A percentile compares a stretch with the other conserved stretches of the same genome.
Conservation (phyloP, 2,888 invertebrate genomes). For the Panorpa germanica region DNA sequence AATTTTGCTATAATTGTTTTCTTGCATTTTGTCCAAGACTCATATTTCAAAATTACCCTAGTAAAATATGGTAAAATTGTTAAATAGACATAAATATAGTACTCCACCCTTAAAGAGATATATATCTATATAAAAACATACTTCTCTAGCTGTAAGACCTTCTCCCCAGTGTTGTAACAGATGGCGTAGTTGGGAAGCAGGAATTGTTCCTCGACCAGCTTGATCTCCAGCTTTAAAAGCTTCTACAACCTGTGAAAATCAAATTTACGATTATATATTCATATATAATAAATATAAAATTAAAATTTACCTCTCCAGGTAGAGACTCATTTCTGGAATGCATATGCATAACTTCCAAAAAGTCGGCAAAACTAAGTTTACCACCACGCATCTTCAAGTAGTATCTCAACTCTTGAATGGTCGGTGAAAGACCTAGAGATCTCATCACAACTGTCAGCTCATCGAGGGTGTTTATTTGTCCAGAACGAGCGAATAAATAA, state of each 20-base stretch:
- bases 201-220: conserved; percentile 50
- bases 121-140: conserved; percentile 14
- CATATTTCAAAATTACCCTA: conserved; percentile 4
- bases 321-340: conserved; percentile 69
- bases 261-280: neutral
- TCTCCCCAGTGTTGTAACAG: conserved; percentile 87
- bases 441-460: conserved; percentile 89
- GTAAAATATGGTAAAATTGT: conserved; percentile 6
- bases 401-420: conserved; percentile 72
- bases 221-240: conserved; percentile 80
- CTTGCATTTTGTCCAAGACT: neutral
- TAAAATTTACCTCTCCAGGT: conserved; percentile 45
- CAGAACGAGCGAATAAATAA: conserved; percentile 79
- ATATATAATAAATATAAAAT: conserved; percentile 2
- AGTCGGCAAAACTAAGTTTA: conserved; percentile 89
- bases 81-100: conserved; percentile 1
- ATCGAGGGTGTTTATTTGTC: conserved; percentile 73
- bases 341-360: conserved; percentile 86
- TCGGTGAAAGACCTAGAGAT: conserved; percentile 85
- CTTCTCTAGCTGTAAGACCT: conserved; percentile 51
- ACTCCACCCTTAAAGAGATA: neutral
- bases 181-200: conserved; percentile 66
- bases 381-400: conserved; percentile 65
- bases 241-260: conserved; percentile 37
- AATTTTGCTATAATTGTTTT: neutral